phyloP scores from a whole-genome alignment of 2,888 invertebrate genomes.

The Hydrotaea diabolus region DNA sequence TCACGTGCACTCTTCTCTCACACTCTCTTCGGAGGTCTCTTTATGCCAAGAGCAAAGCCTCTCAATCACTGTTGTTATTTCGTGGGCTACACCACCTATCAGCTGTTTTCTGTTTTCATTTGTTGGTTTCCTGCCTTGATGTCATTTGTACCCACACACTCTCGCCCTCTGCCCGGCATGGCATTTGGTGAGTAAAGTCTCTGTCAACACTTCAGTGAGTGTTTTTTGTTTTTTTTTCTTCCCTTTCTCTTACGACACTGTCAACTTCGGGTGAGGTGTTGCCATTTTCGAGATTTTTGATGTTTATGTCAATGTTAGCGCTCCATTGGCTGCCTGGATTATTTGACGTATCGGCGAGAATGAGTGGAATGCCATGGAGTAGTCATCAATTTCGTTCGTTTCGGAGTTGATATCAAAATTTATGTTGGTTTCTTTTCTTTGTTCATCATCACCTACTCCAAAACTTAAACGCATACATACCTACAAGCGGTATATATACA shows the following conservation, averaged over 20 bases:
- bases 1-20: constrained; percentile 59
- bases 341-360: not conserved
- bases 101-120: constrained; percentile 65
- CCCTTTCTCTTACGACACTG: not conserved
- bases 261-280: constrained; percentile 40
- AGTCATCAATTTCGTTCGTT: constrained; percentile 7
- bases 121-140: constrained; percentile 47
- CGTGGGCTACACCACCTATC: constrained; percentile 13
- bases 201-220: no score
- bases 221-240: no score
- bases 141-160: not conserved
- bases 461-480: constrained; percentile 19
- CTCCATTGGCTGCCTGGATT: constrained; percentile 5
- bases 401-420: constrained; percentile 48
- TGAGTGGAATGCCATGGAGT: not conserved
- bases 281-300: constrained; percentile 1
- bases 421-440: constrained; percentile 60
- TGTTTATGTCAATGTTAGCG: no score
- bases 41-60: not conserved
- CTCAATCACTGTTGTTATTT: not conserved
- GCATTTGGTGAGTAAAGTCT: no score
- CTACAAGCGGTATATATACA: constrained; percentile 1
- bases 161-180: no score
- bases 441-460: not conserved
- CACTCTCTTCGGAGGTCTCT: not conserved